Percentiles rank a stretch among this genome's conserved stretches.
Conservation (phyloP, 1,140 invertebrate genomes). For the Parasteatoda tepidariorum region DNA sequence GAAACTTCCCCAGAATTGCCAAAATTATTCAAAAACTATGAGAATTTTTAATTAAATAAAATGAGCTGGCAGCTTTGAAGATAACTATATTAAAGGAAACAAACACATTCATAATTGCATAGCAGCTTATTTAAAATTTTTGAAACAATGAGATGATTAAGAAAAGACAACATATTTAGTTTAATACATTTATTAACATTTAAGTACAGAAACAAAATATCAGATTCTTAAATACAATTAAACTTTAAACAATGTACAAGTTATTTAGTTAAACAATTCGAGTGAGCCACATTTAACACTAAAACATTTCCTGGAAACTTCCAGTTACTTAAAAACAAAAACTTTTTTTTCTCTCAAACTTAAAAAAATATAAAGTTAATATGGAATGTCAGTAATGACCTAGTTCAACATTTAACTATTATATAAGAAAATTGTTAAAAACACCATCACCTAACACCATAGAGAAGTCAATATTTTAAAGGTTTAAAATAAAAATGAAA, state of each 20-base stretch:
- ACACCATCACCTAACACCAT: not conserved
- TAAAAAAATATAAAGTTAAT: constrained; percentile 45
- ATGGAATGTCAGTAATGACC: constrained; percentile 28
- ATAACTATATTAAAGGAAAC: too few species aligned
- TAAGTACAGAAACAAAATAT: not conserved
- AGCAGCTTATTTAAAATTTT: too few species aligned
- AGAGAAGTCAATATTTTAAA: not conserved
- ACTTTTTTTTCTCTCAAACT: not conserved
- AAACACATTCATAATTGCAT: too few species aligned
- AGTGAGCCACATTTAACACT: constrained; percentile 3
- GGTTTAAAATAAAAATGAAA: not conserved
- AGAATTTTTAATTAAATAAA: too few species aligned
- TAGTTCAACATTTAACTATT: not conserved
- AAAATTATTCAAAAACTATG: too few species aligned
- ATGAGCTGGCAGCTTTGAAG: too few species aligned
- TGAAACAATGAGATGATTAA: too few species aligned
- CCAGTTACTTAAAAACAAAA: not conserved
- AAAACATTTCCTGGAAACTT: constrained; percentile 60
- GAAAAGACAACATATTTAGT: too few species aligned
- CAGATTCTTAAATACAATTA: not conserved
- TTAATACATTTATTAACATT: not conserved
- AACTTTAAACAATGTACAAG: constrained; percentile 57
- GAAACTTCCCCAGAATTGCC: too few species aligned
- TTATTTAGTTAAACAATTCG: constrained; percentile 7
- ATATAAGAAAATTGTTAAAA: not conserved